Evolutionary conservation across 1,140 invertebrate species (phyloP).

Genomic region (Drosophila serrata): DNA sequence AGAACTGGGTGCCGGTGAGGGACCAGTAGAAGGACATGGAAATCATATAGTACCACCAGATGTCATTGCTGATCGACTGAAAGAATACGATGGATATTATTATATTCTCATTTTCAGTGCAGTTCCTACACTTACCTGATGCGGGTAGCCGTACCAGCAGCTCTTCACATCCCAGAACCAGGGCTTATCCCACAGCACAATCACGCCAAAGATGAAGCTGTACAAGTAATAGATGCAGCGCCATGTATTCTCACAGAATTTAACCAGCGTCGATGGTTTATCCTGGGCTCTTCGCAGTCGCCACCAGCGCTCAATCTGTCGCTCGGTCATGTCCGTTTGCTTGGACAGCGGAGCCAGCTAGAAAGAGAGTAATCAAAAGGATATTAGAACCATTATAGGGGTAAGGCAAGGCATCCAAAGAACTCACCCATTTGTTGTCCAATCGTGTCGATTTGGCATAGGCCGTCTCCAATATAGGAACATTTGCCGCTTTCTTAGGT

Average conservation of each 20-base stretch:
- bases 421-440: constrained; percentile 90
- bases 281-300: constrained; percentile 92
- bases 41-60: constrained; percentile 99
- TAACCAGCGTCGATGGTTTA: constrained; percentile 94
- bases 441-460: constrained; percentile 89
- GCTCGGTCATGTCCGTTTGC: constrained; percentile 94
- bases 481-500: constrained; percentile 90
- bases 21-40: constrained; percentile 98
- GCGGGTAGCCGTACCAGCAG: constrained; percentile 94
- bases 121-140: constrained; percentile 86
- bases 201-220: constrained; percentile 93
- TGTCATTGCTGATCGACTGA: constrained; percentile 89
- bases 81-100: not conserved
- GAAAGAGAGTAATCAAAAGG: constrained; percentile 44
- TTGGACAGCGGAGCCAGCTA: constrained; percentile 92
- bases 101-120: not conserved
- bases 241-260: constrained; percentile 97
- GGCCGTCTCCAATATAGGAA: constrained; percentile 90
- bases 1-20: constrained; percentile 96
- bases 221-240: constrained; percentile 94
- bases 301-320: constrained; percentile 96
- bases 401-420: not conserved
- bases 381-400: not conserved
- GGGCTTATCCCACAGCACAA: constrained; percentile 95
- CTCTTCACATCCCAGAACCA: constrained; percentile 97